phyloP scores from a whole-genome alignment of 2,888 invertebrate species.

The Mythimna impura region DNA sequence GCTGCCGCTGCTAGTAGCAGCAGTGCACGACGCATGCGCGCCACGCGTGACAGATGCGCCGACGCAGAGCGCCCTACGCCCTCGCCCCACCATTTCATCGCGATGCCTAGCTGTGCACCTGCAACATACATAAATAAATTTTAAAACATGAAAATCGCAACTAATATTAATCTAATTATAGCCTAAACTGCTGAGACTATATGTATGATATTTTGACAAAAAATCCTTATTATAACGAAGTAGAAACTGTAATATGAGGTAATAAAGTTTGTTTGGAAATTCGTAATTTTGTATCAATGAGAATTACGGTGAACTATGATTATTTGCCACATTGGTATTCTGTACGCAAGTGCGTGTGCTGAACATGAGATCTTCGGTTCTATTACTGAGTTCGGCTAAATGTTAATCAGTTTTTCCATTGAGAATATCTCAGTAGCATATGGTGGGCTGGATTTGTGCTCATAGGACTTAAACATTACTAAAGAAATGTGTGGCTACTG shows the following conservation, averaged over 20 bases:
- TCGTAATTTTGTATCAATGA: too few species aligned
- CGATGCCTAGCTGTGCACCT: conserved; percentile 70
- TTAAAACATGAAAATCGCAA: neutral
- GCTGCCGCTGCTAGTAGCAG: conserved; percentile 89
- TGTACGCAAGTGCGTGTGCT: neutral
- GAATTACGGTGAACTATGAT: too few species aligned
- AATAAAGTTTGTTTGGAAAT: too few species aligned
- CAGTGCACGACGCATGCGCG: conserved; percentile 90
- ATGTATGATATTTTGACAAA: too few species aligned
- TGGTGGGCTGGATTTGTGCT: neutral
- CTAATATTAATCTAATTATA: too few species aligned
- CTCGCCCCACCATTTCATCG: conserved; percentile 84
- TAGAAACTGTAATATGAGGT: too few species aligned
- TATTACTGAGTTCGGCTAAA: neutral
- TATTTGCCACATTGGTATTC: too few species aligned
- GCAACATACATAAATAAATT: conserved; percentile 46
- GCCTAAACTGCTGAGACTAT: too few species aligned
- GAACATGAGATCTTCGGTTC: neutral
- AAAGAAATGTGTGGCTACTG: neutral
- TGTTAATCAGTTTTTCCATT: neutral
- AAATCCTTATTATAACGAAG: too few species aligned
- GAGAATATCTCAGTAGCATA: neutral
- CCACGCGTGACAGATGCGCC: conserved; percentile 88
- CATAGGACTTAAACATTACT: neutral
- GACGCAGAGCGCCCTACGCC: conserved; percentile 85